These are phyloP conservation scores for Chorisops tibialis DNA, from an alignment of 2,888 invertebrate species.

Conservation along the genomic window DNA sequence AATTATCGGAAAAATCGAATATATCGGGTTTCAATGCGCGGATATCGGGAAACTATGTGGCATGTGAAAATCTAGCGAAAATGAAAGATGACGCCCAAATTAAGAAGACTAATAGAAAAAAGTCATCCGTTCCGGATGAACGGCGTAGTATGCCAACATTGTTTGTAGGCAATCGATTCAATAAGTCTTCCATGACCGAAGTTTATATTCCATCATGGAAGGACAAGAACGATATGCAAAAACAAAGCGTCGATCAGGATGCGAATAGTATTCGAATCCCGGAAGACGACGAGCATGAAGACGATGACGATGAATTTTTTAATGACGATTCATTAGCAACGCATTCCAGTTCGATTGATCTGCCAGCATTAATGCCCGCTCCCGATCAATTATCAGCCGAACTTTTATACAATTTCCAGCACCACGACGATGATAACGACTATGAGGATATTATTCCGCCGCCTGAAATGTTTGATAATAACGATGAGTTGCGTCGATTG, in stretches of 20 bases:
- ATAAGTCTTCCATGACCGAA: constrained; percentile 55
- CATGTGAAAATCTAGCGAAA: constrained; percentile 66
- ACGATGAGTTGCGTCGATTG: constrained; percentile 37
- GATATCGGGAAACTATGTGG: constrained; percentile 57
- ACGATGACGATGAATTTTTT: constrained; percentile 28
- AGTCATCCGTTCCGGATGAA: constrained; percentile 47
- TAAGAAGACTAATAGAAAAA: constrained; percentile 43
- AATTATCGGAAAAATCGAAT: constrained; percentile 62
- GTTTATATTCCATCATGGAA: constrained; percentile 57
- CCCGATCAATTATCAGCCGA: constrained; percentile 57
- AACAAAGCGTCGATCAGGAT: constrained; percentile 42
- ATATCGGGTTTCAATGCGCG: constrained; percentile 59
- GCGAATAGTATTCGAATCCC: constrained; percentile 7
- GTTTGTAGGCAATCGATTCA: constrained; percentile 60
- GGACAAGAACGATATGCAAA: constrained; percentile 43
- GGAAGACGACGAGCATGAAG: constrained; percentile 24
- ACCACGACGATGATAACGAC: not conserved
- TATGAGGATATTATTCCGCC: constrained; percentile 50
- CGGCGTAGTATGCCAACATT: constrained; percentile 67
- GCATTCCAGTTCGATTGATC: constrained; percentile 59
- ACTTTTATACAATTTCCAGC: constrained; percentile 52
- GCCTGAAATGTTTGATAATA: constrained; percentile 60
- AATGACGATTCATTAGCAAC: constrained; percentile 48
- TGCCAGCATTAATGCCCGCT: constrained; percentile 54
- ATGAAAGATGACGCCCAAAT: constrained; percentile 61